phyloP scores from a whole-genome alignment of 2,797 vertebrate genomes.

The Mus caroli region DNA sequence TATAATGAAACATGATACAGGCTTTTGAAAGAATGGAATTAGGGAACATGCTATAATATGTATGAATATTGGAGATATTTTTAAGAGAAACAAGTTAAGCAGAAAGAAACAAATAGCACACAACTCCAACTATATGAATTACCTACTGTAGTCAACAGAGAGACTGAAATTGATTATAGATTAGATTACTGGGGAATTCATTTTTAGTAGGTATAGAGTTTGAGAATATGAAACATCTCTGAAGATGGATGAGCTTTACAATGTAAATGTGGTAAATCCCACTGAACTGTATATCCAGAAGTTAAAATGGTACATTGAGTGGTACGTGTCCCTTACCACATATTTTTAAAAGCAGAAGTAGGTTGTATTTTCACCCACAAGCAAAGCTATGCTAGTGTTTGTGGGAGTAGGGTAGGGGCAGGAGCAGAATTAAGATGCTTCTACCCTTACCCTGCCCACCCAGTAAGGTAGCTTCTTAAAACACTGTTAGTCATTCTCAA shows the following conservation, averaged over 20 bases:
- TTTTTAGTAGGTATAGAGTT: background rate
- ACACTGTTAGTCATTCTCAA: background rate
- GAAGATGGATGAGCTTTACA: background rate
- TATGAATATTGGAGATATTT: background rate
- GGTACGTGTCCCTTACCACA: background rate
- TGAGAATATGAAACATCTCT: background rate
- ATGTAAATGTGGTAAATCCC: background rate
- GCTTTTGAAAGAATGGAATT: background rate
- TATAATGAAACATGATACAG: background rate
- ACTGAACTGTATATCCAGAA: background rate
- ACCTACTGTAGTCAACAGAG: background rate
- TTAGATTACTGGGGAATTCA: background rate
- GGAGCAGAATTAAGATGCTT: background rate
- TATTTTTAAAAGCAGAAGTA: background rate
- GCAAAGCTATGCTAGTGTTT: constrained; percentile 3
- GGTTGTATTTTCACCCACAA: background rate
- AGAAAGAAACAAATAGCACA: background rate
- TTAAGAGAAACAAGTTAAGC: constrained; percentile 6
- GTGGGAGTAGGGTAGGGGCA: background rate
- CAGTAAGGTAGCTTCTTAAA: constrained; percentile 27
- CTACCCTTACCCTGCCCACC: background rate
- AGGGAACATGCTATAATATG: background rate
- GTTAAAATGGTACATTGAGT: background rate
- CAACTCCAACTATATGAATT: background rate
- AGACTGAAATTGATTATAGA: background rate